Conservation (phyloP, 2,888 invertebrate species). For the Drepanosiphum platanoidis region DNA sequence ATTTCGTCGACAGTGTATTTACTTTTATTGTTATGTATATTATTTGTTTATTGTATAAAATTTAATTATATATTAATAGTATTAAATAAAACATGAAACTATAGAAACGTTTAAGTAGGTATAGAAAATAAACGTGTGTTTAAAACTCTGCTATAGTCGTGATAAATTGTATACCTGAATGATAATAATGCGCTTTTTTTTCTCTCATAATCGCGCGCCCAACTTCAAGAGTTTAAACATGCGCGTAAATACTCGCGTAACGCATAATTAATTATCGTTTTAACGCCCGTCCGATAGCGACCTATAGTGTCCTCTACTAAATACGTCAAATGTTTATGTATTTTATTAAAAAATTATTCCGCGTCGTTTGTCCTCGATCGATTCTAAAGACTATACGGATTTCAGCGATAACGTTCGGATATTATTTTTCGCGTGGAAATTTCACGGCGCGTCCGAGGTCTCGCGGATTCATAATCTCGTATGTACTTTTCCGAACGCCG, state of each 20-base stretch:
- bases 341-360: background rate
- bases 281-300: background rate
- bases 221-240: background rate
- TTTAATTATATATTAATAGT: background rate
- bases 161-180: background rate
- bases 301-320: background rate
- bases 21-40: too few relatives aligned
- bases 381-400: too few relatives aligned
- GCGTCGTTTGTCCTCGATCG: background rate
- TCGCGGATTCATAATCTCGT: too few relatives aligned
- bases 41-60: too few relatives aligned
- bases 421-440: too few relatives aligned
- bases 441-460: too few relatives aligned
- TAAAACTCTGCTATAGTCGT: background rate
- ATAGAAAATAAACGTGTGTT: background rate
- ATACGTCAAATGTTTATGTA: background rate
- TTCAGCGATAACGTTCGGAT: too few relatives aligned
- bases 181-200: background rate
- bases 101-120: conserved; percentile 21
- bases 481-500: too few relatives aligned
- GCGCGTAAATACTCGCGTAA: background rate
- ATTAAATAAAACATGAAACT: conserved; percentile 13
- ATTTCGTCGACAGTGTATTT: background rate
- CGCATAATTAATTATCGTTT: conserved; percentile 3
- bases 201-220: background rate